Evolutionary conservation across 2,113 vertebrate species (phyloP).

Genomic region (Xiphorhynchus elegans): DNA sequence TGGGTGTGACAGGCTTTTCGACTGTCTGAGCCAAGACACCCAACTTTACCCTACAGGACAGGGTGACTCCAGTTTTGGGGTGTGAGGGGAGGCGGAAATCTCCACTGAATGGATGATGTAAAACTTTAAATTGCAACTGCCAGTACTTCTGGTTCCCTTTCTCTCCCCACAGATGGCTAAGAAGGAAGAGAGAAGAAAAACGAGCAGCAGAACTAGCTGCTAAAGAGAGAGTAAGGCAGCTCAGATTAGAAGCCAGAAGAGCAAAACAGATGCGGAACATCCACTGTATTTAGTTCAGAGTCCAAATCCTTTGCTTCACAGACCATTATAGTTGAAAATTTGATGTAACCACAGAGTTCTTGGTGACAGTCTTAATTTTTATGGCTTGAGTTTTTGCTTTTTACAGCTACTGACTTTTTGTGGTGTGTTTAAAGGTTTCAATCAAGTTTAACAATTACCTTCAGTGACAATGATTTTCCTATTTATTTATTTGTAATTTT

Average conservation of each 20-base stretch:
- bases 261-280: conserved; percentile 83
- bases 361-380: conserved; percentile 9
- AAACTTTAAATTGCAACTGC: not conserved
- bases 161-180: conserved; percentile 85
- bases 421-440: conserved; percentile 42
- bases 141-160: not conserved
- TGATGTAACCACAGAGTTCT: conserved; percentile 43
- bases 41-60: not conserved
- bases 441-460: conserved; percentile 24
- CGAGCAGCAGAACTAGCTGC: conserved; percentile 82
- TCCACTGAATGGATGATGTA: not conserved
- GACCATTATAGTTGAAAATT: conserved; percentile 79
- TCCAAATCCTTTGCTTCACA: conserved; percentile 78
- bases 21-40: not conserved
- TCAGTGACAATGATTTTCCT: conserved; percentile 27
- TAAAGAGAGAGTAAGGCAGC: conserved; percentile 83
- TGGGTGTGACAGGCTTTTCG: not conserved
- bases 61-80: not conserved
- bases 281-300: conserved; percentile 75
- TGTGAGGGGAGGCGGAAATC: no score
- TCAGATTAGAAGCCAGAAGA: conserved; percentile 85
- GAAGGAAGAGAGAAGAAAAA: conserved; percentile 87
- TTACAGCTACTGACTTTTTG: conserved; percentile 8
- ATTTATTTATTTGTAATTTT: conserved; percentile 44
- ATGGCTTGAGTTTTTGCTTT: conserved; percentile 6